Evolutionary conservation across 64 coral and sea anemone species (phyloP).

Genomic region (Anthopleura sola): DNA sequence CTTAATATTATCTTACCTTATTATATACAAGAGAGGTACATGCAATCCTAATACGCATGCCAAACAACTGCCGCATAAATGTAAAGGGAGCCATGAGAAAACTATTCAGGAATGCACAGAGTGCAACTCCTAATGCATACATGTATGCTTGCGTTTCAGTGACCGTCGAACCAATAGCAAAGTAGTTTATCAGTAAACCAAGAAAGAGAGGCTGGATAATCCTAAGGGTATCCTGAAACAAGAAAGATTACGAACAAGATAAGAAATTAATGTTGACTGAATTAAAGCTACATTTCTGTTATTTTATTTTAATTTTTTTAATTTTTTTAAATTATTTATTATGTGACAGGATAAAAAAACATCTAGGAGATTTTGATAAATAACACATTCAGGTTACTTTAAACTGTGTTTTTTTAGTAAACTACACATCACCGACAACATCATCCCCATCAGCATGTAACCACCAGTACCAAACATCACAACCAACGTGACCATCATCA

Average conservation of each 20-base stretch:
- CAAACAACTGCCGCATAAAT: slow-evolving; percentile 68
- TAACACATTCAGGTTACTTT: no score
- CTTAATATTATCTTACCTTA: slow-evolving; percentile 58
- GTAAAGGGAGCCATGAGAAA: slow-evolving; percentile 71
- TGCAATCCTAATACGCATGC: slow-evolving; percentile 78
- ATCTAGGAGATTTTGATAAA: no score
- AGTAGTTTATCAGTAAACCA: slow-evolving; percentile 63
- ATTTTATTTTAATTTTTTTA: no score
- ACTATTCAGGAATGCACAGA: slow-evolving; percentile 64
- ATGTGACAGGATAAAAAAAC: no score
- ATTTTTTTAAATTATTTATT: no score
- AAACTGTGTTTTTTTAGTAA: no score
- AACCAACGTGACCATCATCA: no score
- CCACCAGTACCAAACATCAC: no score
- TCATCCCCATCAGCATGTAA: no score
- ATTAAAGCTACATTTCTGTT: no score
- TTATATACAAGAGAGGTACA: slow-evolving; percentile 87
- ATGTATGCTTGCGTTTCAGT: slow-evolving; percentile 52
- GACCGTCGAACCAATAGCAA: slow-evolving; percentile 59
- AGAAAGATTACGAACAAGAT: not conserved
- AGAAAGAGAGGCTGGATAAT: slow-evolving; percentile 70
- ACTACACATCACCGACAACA: no score
- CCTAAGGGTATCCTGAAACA: slow-evolving; percentile 57
- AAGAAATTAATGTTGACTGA: not conserved
- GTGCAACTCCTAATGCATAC: slow-evolving; percentile 69